Evolutionary conservation across 2,888 invertebrate species (phyloP), one percentile per base, ranked within the genome.

Genomic region (Ctena decussata): DNA sequence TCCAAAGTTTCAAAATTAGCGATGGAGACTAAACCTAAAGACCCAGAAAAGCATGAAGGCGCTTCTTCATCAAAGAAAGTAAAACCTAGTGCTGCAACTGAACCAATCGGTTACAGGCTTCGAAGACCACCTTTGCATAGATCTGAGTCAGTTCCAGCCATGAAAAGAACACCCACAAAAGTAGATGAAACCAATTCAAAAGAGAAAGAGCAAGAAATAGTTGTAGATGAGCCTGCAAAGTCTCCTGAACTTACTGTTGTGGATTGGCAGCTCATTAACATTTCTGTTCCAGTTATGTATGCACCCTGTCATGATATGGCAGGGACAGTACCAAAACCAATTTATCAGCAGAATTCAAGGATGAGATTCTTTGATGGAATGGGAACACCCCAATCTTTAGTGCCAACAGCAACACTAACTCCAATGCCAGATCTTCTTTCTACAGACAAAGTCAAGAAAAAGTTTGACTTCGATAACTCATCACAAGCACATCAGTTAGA

Each of bases 201-300:
- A 15, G 53, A 76, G 12, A 46, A 8, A 6, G 53, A 32, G 15
- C 32, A 49, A 35, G 32, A 2, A 41, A 41, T 27, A 1, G 27
- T n/a, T 15, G 1, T 49, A 41, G 41, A 73, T 21, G 70, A 69
- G 37, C 21, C 21, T n/a, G 5, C 8, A 0, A n/a, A 1, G 3
- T 11, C 27, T 5, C 24, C 30, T 44, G 74, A 74, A 8, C 8
- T 30, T 32, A 30, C 53, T 21, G 35, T 11, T 32, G 21, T 21
- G 15, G 12, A 37, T 8, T 85, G 81, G 81, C 69, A 75, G 24
- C 44, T 81, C 30, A 70, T 44, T 21, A 35, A 49, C 69, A 60
- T 90, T 0, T 73, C 78, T n/a, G 90, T 93, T 74, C 93, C 93
- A 18, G 89, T 93, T 18, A 89, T 88, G 11, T 82, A 84, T 12